Evolutionary conservation across 2,797 vertebrate species (phyloP), one percentile per base, ranked within the genome.

Genomic region (Tauraco hartlaubi): DNA sequence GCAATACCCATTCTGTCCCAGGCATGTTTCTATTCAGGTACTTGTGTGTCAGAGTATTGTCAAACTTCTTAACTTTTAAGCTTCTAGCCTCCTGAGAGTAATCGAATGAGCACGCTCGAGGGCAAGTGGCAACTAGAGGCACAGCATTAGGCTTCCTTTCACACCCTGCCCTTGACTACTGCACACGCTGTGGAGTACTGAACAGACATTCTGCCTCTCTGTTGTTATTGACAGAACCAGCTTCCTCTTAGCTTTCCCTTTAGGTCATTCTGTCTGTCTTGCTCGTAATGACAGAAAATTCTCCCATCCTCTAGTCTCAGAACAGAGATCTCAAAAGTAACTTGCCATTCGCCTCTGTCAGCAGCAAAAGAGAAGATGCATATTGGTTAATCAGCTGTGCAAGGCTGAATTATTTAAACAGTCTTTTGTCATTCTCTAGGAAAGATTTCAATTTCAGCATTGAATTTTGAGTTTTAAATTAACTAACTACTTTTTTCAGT

Each of bases 391-490:
- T 98, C 97, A 97, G 68, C 96, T 97, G 96, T 94, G 93, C 82
- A 94, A 96, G 76, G 69, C 92, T 97, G 97, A 97, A 97, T 97
- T 97, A 97, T 97, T 98, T 97, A 97, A 94, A 90, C 52, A 43
- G 72, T 91, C 59, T 86, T 97, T 90, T 98, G 94, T 97, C 97
- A 96, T 96, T 97, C 76, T 96, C 68, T 44, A 80, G 63, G 64
- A 97, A 96, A 97, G 96, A 96, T 95, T 96, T 96, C 97, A 92
- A 98, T 98, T 98, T 98, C 93, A 94, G 81, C 93, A 89, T 92
- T 97, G 97, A 96, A 96, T 98, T 97, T 97, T 95, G 97, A 97
- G 95, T 96, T 98, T 98, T 98, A 97, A 98, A 98, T 98, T 98
- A 98, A 98, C 97, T 97, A 96, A 92, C 96, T 96, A 80, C 86